Conservation (phyloP, 2,888 invertebrate genomes). For the Dascillus cervinus region DNA sequence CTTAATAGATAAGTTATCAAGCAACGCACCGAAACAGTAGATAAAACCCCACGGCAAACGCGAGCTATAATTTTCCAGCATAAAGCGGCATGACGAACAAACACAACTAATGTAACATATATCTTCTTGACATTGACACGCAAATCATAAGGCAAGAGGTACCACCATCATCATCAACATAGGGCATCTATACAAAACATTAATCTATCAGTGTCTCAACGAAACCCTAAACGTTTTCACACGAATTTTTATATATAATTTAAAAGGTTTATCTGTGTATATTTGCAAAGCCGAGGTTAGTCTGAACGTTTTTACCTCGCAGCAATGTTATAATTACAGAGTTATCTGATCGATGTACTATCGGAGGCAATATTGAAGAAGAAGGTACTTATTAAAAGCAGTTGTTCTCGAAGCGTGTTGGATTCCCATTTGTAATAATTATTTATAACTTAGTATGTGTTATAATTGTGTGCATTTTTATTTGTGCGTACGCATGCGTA, state of each 20-base stretch:
- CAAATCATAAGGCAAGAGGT: slow-evolving; percentile 26
- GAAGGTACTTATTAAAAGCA: slow-evolving; percentile 40
- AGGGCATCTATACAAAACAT: slow-evolving; percentile 17
- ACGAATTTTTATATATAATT: slow-evolving; percentile 21
- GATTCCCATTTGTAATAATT: slow-evolving; percentile 41
- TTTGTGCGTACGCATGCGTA: not conserved
- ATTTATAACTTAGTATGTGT: slow-evolving; percentile 36
- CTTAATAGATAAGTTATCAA: slow-evolving; percentile 4
- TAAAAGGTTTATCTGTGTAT: slow-evolving; percentile 20
- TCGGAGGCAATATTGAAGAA: slow-evolving; percentile 29
- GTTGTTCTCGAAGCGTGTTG: slow-evolving; percentile 29
- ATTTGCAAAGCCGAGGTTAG: slow-evolving; percentile 13
- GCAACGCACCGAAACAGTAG: slow-evolving; percentile 14
- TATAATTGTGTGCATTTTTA: slow-evolving; percentile 2
- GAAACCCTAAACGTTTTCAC: slow-evolving; percentile 21
- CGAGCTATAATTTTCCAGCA: slow-evolving; percentile 17
- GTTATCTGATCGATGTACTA: slow-evolving; percentile 28
- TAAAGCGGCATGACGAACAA: slow-evolving; percentile 13
- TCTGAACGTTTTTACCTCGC: slow-evolving; percentile 17
- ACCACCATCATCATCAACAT: slow-evolving; percentile 14
- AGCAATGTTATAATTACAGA: slow-evolving; percentile 28
- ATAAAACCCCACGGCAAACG: slow-evolving; percentile 10
- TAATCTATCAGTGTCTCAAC: slow-evolving; percentile 24
- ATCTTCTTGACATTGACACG: slow-evolving; percentile 27
- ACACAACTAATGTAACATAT: slow-evolving; percentile 21